Evolutionary conservation across 2,888 invertebrate species (phyloP).

Genomic region (Chrysopilus asiliformis): DNA sequence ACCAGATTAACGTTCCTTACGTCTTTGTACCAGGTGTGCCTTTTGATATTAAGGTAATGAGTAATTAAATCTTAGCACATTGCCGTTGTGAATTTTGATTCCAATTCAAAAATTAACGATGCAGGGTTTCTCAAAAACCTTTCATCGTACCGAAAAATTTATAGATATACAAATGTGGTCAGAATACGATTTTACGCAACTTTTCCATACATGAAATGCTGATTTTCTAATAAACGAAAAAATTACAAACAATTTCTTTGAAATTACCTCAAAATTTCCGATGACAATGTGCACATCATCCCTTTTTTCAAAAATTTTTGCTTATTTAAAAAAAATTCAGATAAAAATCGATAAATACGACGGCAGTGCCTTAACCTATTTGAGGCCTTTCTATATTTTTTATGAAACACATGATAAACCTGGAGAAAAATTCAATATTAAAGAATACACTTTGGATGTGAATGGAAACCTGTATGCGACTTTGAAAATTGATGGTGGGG

Average conservation of each 20-base stretch:
- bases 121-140: neutral
- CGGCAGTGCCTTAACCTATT: constrained; percentile 48
- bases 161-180: too few species aligned
- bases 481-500: constrained; percentile 29
- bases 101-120: neutral
- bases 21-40: constrained; percentile 87
- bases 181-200: too few species aligned
- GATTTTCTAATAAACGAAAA: neutral
- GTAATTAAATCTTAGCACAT: constrained; percentile 1
- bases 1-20: constrained; percentile 70
- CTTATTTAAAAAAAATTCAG: too few species aligned
- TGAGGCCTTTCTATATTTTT: constrained; percentile 41
- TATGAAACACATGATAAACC: constrained; percentile 31
- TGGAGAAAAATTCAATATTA: constrained; percentile 31
- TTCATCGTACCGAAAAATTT: too few species aligned
- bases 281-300: too few species aligned
- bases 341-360: constrained; percentile 61
- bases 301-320: too few species aligned
- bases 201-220: neutral
- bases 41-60: constrained; percentile 39
- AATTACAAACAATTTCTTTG: neutral
- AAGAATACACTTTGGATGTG: constrained; percentile 24
- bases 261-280: too few species aligned
- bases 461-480: constrained; percentile 30
- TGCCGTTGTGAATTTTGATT: neutral